Base-by-base conservation (phyloP, 1,140 invertebrate genomes). In the Drosophila tsacasi region DNA sequence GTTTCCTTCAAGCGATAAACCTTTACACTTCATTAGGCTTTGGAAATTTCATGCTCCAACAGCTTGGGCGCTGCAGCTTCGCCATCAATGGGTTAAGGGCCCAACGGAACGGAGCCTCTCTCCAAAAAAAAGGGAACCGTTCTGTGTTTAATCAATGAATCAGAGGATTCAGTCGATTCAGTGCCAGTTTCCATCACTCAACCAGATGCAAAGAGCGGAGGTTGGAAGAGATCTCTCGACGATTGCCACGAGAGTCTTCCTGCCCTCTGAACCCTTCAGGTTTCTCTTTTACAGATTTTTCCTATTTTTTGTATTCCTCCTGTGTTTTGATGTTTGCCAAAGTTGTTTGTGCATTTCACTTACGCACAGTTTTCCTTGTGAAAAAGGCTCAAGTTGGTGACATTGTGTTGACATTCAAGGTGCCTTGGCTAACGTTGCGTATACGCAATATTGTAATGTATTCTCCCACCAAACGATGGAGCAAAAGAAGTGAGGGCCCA, bases 21-120 rank as follows among this genome's bases (percentile, higher is more conserved):
- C 85, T 90, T 90, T 90, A 79, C 85, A 82, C 85, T 90, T 90
- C 85, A 90, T 90, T 90, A 90, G 79, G 54, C 79, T 69, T 90
- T 62, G 68, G 74, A 85, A 90, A 90, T 90, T 90, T 90, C 85
- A 90, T 85, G 85, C 85, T 77, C 59, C 75, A 90, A 90, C 85
- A 90, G 85, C 85, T 90, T 60, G 69, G 57, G 54, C 64, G 65
- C 67, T 66, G 59, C 76, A 78, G 58, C 59, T 23, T n/a, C 19
- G 61, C 68, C 66, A 80, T 65, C 71, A 89, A 90, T 72, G 84
- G 81, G 85, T 89, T 89, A 82, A 79, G 77, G 64, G 49, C 59
- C 44, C 68, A 62, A 42, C 37, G 13, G 66, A 15, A 42, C 35
- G 44, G 13, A 60, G 50, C 30, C 27, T 40, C 58, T 32, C 47